Conservation (phyloP, 2,888 invertebrate species). For the Drosophila mayaguana region DNA sequence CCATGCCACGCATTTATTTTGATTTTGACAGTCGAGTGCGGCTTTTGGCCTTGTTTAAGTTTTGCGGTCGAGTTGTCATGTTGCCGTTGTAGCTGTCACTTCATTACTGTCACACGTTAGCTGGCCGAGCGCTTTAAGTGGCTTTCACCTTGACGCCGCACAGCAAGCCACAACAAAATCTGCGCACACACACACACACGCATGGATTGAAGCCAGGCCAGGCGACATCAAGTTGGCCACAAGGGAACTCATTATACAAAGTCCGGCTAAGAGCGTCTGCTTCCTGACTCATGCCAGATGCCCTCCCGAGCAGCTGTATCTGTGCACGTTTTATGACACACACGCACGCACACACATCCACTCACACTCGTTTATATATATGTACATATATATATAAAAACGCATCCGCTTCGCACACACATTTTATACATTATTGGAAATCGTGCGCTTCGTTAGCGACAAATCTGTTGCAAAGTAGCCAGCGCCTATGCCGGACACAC, state of each 20-base stretch:
- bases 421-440: slow-evolving; percentile 77
- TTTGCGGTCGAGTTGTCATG: slow-evolving; percentile 50
- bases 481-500: slow-evolving; percentile 31
- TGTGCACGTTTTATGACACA: slow-evolving; percentile 68
- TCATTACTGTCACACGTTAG: slow-evolving; percentile 77
- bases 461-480: slow-evolving; percentile 79
- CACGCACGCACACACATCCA: slow-evolving; percentile 3
- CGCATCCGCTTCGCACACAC: slow-evolving; percentile 47
- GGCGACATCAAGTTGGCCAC: slow-evolving; percentile 64
- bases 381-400: slow-evolving; percentile 32
- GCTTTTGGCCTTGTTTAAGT: slow-evolving; percentile 50
- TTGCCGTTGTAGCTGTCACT: slow-evolving; percentile 70
- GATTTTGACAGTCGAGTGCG: slow-evolving; percentile 56
- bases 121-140: slow-evolving; percentile 66
- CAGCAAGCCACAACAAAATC: slow-evolving; percentile 27
- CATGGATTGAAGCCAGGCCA: slow-evolving; percentile 7
- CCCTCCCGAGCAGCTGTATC: not conserved
- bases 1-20: slow-evolving; percentile 30
- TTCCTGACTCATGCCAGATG: not conserved
- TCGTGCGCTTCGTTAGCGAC: slow-evolving; percentile 77
- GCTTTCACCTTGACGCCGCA: slow-evolving; percentile 71
- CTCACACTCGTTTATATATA: not conserved
- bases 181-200: not conserved
- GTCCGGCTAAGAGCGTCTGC: slow-evolving; percentile 63
- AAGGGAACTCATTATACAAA: slow-evolving; percentile 74